Percentiles rank a stretch among this genome's conserved stretches.
These are phyloP conservation scores for Bellardia pandia DNA, from an alignment of 2,888 invertebrate genomes.

Conservation along the genomic window DNA sequence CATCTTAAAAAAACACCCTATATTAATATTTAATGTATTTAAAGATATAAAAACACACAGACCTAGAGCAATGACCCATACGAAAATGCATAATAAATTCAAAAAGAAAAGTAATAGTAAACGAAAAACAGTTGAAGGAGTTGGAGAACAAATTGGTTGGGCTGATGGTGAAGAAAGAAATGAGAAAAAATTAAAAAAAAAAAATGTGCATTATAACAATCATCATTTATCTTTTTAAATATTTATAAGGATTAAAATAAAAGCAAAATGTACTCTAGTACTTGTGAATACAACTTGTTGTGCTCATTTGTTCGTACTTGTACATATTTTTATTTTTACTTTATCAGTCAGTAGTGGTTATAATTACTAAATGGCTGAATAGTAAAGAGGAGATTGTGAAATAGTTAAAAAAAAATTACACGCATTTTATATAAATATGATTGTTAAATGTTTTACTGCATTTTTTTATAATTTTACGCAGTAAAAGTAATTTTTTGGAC, in stretches of 20 bases:
- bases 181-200: not conserved
- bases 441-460: not conserved
- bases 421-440: conserved; percentile 20
- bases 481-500: not conserved
- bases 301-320: too few relatives aligned
- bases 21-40: too few relatives aligned
- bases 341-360: conserved; percentile 40
- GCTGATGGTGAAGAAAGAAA: not conserved
- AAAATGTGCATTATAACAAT: conserved; percentile 48
- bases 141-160: not conserved
- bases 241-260: conserved; percentile 54
- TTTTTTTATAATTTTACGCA: not conserved
- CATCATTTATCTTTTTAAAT: conserved; percentile 61
- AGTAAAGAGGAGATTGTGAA: not conserved
- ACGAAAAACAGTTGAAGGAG: conserved; percentile 9
- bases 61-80: conserved; percentile 45
- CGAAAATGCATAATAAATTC: conserved; percentile 4
- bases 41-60: not conserved
- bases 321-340: conserved; percentile 20
- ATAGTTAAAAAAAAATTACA: not conserved
- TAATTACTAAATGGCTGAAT: conserved; percentile 52
- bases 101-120: not conserved
- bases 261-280: not conserved
- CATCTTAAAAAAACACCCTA: not conserved
- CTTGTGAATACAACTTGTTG: not conserved